Conservation (phyloP, 2,113 vertebrate genomes). For the Podocnemis expansa region DNA sequence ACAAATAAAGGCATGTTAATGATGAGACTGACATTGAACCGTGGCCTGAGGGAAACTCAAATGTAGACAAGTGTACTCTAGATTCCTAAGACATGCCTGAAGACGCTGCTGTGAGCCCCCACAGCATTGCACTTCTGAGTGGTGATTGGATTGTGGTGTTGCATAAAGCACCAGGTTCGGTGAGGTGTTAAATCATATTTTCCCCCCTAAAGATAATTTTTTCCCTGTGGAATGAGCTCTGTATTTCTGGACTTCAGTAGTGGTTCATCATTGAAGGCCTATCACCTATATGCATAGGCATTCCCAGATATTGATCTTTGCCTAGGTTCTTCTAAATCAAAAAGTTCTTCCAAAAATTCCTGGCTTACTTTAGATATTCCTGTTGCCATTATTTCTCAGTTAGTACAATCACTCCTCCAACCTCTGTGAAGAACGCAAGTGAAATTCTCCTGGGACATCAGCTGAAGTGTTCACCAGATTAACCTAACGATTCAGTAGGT, state of each 20-base stretch:
- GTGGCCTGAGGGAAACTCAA: no score
- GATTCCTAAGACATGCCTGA: no score
- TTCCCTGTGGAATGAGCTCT: no score
- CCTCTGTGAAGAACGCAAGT: not conserved
- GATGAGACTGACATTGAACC: no score
- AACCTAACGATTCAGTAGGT: not conserved
- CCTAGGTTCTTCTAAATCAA: not conserved
- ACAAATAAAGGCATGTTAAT: no score
- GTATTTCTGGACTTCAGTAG: accelerated
- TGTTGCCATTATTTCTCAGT: not conserved
- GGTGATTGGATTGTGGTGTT: not conserved
- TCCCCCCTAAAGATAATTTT: no score
- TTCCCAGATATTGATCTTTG: accelerated
- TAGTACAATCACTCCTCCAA: not conserved
- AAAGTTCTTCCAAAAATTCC: conserved; percentile 11
- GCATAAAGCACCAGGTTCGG: not conserved
- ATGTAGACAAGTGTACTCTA: no score
- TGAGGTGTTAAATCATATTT: not conserved
- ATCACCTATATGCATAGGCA: accelerated
- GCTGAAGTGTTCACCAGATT: not conserved
- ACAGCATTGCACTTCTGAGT: not conserved
- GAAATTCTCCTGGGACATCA: not conserved
- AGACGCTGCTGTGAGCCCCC: no score
- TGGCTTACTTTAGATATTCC: not conserved
- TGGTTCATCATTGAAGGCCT: not conserved